Evolutionary conservation across 2,888 invertebrate species (phyloP).

Genomic region (Lissocephala sabroskyi): DNA sequence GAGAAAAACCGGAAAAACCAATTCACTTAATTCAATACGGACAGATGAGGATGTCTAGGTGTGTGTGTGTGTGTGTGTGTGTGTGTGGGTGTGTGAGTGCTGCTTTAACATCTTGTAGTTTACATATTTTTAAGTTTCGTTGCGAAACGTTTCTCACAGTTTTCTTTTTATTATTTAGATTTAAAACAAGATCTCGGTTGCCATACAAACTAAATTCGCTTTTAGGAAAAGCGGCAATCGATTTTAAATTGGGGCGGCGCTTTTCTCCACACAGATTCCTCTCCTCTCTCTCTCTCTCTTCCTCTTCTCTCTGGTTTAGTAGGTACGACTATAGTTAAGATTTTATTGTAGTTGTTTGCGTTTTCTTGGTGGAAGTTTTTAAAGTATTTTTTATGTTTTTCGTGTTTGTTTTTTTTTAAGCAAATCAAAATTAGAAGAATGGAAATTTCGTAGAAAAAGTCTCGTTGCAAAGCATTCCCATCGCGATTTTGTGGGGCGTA

Average conservation of each 20-base stretch:
- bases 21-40: constrained; percentile 15
- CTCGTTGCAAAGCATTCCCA: constrained; percentile 48
- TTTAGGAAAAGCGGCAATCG: too few relatives aligned
- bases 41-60: constrained; percentile 16
- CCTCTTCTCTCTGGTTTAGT: constrained; percentile 1
- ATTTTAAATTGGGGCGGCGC: too few relatives aligned
- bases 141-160: constrained; percentile 63
- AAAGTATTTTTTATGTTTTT: constrained; percentile 22
- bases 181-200: too few relatives aligned
- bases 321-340: too few relatives aligned
- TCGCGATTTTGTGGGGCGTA: constrained; percentile 49
- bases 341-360: constrained; percentile 12
- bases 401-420: constrained; percentile 9
- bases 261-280: too few relatives aligned
- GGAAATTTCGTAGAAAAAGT: constrained; percentile 11
- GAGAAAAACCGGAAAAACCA: background rate
- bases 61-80: constrained; percentile 10
- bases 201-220: too few relatives aligned
- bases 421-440: background rate
- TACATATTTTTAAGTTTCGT: constrained; percentile 50
- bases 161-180: constrained; percentile 22
- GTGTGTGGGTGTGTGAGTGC: constrained; percentile 23
- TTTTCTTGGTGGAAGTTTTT: constrained; percentile 31
- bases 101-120: constrained; percentile 28
- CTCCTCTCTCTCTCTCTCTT: constrained; percentile 4